Conservation (phyloP, 2,888 invertebrate genomes). For the Ischnura elegans region DNA sequence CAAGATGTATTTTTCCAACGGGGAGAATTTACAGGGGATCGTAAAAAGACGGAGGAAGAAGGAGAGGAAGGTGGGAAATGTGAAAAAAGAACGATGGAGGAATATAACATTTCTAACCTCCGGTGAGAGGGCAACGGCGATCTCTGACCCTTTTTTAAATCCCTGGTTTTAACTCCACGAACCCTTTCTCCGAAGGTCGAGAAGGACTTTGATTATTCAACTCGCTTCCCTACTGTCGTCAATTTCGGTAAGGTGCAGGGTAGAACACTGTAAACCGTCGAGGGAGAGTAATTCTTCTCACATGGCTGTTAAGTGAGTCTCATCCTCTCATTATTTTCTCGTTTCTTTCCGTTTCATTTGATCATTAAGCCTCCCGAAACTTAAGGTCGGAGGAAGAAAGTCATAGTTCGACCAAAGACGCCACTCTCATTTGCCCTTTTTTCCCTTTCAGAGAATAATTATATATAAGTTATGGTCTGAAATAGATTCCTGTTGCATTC, state of each 20-base stretch:
- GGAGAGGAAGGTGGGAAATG: not conserved
- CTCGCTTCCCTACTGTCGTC: not conserved
- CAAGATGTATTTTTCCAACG: constrained; percentile 26
- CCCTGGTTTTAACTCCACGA: constrained; percentile 16
- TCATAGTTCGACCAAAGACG: no score
- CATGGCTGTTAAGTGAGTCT: not conserved
- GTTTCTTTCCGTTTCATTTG: no score
- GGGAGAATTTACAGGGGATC: not conserved
- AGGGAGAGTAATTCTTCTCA: not conserved
- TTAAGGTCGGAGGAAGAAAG: no score
- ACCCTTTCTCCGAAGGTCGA: constrained; percentile 15
- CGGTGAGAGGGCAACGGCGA: not conserved
- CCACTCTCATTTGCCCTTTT: no score
- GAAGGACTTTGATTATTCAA: constrained; percentile 8
- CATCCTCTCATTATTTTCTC: not conserved
- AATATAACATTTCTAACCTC: not conserved
- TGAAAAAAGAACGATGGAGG: not conserved
- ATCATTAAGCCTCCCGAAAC: no score
- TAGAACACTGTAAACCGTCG: not conserved
- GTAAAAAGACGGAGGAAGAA: not conserved
- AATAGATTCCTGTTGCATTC: no score
- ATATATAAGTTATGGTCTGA: no score
- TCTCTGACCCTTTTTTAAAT: constrained; percentile 14
- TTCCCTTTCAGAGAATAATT: no score
- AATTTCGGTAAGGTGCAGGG: not conserved